phyloP scores from a whole-genome alignment of 2,888 invertebrate species.

The Netelia inedita region DNA sequence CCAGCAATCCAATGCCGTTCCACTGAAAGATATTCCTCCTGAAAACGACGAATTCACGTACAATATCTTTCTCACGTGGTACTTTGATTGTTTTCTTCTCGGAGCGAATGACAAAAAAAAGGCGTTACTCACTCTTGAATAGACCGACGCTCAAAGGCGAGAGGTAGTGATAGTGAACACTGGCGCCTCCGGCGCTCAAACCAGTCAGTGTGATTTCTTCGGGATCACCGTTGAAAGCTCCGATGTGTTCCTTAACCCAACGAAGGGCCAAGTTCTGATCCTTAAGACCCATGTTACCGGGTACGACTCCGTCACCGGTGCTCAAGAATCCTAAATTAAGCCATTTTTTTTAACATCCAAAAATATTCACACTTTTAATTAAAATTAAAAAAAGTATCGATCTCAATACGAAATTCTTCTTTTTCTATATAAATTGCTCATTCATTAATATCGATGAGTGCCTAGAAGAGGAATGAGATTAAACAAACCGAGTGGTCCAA shows the following conservation, averaged over 20 bases:
- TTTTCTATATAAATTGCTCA: background rate
- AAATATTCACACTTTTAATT: background rate
- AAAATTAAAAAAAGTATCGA: background rate
- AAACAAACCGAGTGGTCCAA: slow-evolving; percentile 89
- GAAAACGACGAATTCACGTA: slow-evolving; percentile 4
- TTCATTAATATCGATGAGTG: background rate
- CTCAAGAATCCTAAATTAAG: slow-evolving; percentile 89
- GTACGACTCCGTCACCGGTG: slow-evolving; percentile 89
- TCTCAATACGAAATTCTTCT: background rate
- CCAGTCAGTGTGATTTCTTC: slow-evolving; percentile 90
- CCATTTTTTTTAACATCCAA: slow-evolving; percentile 13
- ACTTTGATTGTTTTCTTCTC: background rate
- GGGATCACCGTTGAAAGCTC: slow-evolving; percentile 90
- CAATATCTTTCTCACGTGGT: background rate
- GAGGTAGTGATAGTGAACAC: slow-evolving; percentile 91
- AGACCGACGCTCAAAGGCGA: slow-evolving; percentile 88
- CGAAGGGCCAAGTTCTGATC: slow-evolving; percentile 90
- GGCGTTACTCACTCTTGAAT: slow-evolving; percentile 75
- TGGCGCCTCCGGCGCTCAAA: slow-evolving; percentile 91
- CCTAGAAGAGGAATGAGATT: background rate
- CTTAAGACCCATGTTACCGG: slow-evolving; percentile 91
- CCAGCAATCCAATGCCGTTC: slow-evolving; percentile 88
- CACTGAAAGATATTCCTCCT: slow-evolving; percentile 90
- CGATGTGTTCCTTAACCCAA: slow-evolving; percentile 90
- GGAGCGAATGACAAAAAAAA: background rate